phyloP scores from a whole-genome alignment of 1,140 invertebrate genomes.

The Phortica variegata region DNA sequence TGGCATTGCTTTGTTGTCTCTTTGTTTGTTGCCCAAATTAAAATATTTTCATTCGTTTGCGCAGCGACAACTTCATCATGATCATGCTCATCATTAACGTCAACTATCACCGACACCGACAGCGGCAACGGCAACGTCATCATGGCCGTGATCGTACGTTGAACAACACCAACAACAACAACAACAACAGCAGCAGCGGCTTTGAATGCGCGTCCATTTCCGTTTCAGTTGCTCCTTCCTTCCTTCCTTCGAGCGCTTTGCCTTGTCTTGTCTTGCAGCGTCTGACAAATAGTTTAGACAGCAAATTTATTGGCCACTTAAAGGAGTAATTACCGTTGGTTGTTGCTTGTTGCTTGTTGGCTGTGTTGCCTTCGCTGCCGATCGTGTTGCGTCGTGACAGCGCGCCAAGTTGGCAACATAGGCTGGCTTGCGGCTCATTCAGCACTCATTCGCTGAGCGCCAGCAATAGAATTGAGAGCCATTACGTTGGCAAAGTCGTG shows the following conservation, averaged over 20 bases:
- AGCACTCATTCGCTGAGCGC: too few relatives aligned
- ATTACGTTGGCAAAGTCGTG: slow-evolving; percentile 24
- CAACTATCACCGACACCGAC: too few relatives aligned
- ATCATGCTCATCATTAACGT: too few relatives aligned
- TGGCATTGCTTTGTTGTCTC: slow-evolving; percentile 13
- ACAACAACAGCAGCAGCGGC: slow-evolving; percentile 7
- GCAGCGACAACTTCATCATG: slow-evolving; percentile 20
- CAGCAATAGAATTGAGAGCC: slow-evolving; percentile 27
- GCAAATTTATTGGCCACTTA: slow-evolving; percentile 57
- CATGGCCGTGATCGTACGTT: too few relatives aligned
- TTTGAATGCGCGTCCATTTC: slow-evolving; percentile 1
- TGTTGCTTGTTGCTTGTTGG: slow-evolving; percentile 23
- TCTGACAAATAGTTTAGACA: slow-evolving; percentile 57
- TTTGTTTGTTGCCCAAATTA: slow-evolving; percentile 55
- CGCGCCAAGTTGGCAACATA: slow-evolving; percentile 37
- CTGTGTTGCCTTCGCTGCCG: slow-evolving; percentile 18
- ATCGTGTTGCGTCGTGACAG: slow-evolving; percentile 39
- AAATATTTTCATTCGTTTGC: slow-evolving; percentile 41
- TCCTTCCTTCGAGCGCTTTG: too few relatives aligned
- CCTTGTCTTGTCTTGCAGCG: too few relatives aligned
- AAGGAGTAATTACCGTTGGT: slow-evolving; percentile 52
- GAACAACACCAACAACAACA: too few relatives aligned
- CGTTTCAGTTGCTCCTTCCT: slow-evolving; percentile 19
- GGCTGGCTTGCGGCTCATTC: too few relatives aligned
- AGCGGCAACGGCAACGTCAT: too few relatives aligned